A percentile compares a stretch with the other conserved stretches of the same genome.
These are phyloP conservation scores for Catalaphyllia jardinei DNA, from an alignment of 64 coral and sea anemone species.

Conservation along the genomic window DNA sequence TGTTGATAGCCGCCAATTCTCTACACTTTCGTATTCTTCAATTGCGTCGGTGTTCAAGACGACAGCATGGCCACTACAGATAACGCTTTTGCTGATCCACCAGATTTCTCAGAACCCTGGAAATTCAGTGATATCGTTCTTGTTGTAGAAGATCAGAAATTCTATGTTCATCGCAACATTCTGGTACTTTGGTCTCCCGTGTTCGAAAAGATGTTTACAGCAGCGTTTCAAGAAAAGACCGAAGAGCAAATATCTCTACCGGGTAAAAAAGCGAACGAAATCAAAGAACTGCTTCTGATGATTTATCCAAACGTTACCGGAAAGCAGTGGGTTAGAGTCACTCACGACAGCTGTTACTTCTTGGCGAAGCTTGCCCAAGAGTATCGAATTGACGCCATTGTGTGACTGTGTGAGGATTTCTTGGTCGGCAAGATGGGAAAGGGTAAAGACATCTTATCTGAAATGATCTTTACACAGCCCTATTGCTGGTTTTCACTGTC, in stretches of 20 bases:
- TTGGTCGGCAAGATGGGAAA: no score
- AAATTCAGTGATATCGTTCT: conserved; percentile 51
- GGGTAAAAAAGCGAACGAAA: conserved; percentile 44
- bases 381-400: conserved; percentile 53
- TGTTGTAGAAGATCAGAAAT: conserved; percentile 12
- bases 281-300: conserved; percentile 52
- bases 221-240: conserved; percentile 23
- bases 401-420: no score
- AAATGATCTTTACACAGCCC: no score
- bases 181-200: conserved; percentile 66
- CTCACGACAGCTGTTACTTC: conserved; percentile 40
- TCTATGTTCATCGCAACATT: conserved; percentile 50
- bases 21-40: no score
- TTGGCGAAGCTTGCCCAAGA: conserved; percentile 55
- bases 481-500: no score
- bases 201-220: conserved; percentile 68
- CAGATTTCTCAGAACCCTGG: conserved; percentile 62
- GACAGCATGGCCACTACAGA: no score
- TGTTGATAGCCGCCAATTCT: no score
- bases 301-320: conserved; percentile 41
- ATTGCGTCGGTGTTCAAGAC: no score
- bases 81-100: no score
- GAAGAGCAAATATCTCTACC: conserved; percentile 23
- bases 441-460: no score
- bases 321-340: conserved; percentile 7